phyloP scores from a whole-genome alignment of 2,113 vertebrate species.

The Chitala chitala region DNA sequence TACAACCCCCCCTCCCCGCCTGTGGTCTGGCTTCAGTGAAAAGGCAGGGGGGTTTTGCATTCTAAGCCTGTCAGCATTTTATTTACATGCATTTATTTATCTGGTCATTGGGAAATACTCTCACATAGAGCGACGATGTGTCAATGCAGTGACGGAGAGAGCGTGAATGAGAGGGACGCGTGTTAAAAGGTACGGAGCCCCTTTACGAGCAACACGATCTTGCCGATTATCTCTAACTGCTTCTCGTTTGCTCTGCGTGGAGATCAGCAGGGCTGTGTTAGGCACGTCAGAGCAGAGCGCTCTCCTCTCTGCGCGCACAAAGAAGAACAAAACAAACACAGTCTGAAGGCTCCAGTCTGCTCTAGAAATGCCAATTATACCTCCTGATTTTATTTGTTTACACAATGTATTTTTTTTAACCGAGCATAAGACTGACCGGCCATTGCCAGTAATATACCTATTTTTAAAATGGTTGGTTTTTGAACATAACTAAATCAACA shows the following conservation, averaged over 20 bases:
- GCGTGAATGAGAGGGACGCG: neutral
- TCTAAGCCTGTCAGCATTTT: no score
- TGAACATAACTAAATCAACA: neutral
- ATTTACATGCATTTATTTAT: no score
- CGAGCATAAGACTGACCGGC: neutral
- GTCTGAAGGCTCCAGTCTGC: neutral
- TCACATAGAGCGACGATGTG: neutral
- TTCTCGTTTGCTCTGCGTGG: no score
- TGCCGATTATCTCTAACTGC: neutral
- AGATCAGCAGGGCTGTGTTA: neutral
- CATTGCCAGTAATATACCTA: neutral
- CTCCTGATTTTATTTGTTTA: slow-evolving; percentile 13
- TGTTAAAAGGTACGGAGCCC: neutral
- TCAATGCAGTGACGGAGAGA: no score
- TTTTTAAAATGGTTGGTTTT: slow-evolving; percentile 2
- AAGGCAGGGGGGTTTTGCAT: no score
- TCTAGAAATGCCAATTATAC: slow-evolving; percentile 8
- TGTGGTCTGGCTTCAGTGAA: neutral
- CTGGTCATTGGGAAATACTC: no score
- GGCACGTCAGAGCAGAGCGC: neutral
- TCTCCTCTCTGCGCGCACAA: neutral
- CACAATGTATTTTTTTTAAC: neutral
- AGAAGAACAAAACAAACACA: neutral
- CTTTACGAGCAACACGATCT: neutral
- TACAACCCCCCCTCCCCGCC: neutral